Conservation (phyloP, 1,140 invertebrate species). For the Lepidurus apus region DNA sequence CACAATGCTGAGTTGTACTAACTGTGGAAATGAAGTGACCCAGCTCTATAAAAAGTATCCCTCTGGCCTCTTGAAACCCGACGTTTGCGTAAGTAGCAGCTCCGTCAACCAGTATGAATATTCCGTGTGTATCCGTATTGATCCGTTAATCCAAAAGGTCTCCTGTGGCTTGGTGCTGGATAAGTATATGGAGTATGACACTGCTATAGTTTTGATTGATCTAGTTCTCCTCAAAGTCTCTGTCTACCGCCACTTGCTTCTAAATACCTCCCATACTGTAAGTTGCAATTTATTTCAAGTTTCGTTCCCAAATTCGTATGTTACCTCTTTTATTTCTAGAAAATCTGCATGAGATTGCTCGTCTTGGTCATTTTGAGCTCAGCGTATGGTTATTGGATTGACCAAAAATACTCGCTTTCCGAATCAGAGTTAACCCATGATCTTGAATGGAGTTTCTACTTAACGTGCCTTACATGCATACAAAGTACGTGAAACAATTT, state of each 20-base stretch:
- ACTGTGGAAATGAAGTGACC: neutral
- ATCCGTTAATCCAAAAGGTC: neutral
- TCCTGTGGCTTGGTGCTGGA: slow-evolving; percentile 7
- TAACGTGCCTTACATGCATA: neutral
- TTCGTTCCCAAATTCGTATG: neutral
- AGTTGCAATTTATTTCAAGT: neutral
- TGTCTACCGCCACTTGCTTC: slow-evolving; percentile 22
- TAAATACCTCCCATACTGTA: slow-evolving; percentile 15
- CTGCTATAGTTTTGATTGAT: slow-evolving; percentile 16
- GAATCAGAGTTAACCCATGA: neutral
- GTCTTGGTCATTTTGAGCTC: neutral
- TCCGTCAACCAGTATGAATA: neutral
- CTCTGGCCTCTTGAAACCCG: neutral
- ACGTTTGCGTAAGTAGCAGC: neutral
- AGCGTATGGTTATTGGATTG: neutral
- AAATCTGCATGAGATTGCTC: neutral
- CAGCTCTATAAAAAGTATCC: neutral
- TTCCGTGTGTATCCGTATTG: neutral
- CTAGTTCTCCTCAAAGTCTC: slow-evolving; percentile 22
- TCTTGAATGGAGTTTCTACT: slow-evolving; percentile 10
- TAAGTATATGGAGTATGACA: slow-evolving; percentile 26
- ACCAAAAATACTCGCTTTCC: neutral
- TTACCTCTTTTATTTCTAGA: neutral
- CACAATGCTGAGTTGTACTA: neutral
- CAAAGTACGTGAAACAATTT: neutral